Evolutionary conservation across 2,888 invertebrate genomes (phyloP), one percentile per base, ranked within the genome.

Genomic region (Diaperis boleti): DNA sequence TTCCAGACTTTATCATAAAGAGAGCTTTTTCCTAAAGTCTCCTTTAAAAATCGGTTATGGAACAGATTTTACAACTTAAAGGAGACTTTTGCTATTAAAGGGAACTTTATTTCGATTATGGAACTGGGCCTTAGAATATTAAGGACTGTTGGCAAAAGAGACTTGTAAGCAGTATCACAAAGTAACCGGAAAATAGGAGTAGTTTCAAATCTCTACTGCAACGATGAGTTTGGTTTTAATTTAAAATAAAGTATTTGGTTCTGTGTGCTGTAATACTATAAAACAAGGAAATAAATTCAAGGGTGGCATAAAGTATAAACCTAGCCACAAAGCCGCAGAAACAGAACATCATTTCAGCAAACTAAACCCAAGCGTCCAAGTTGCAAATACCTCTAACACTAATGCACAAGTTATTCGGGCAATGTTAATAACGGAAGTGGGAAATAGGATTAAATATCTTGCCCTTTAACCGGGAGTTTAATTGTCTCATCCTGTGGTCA

Each of bases 271-370:
- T 31, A 42, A 47, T 47, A 20, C 41, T 41, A 49, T 49, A 59
- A 59, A 59, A 49, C 59, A n/a, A n/a, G 44, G 11, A 45, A 56
- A 44, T 35, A 41, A 59, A 47, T 41, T 29, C 14, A 49, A 17
- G 17, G 42, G 52, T 14, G 22, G 52, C 41, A 50, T 52, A 52
- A 60, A 60, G 59, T 52, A 60, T 60, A 60, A 60, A 60, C 52
- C 59, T 49, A 49, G 20, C 59, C 59, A 39, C 52, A 60, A 60
- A 60, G 59, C 59, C 59, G 52, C 59, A 60, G 59, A 60, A 60
- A 60, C 59, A 59, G 59, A 59, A 49, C 49, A 49, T 59, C 59
- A 52, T 60, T 60, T 60, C 44, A 52, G 44, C 22, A 52, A 60
- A 60, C 59, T 60, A 60, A 60, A 52, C 52, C 59, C 59, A 52